Percentiles rank a stretch among this genome's conserved stretches.
These are phyloP conservation scores for Penaeus japonicus DNA, from an alignment of 1,140 invertebrate genomes.

Conservation along the genomic window DNA sequence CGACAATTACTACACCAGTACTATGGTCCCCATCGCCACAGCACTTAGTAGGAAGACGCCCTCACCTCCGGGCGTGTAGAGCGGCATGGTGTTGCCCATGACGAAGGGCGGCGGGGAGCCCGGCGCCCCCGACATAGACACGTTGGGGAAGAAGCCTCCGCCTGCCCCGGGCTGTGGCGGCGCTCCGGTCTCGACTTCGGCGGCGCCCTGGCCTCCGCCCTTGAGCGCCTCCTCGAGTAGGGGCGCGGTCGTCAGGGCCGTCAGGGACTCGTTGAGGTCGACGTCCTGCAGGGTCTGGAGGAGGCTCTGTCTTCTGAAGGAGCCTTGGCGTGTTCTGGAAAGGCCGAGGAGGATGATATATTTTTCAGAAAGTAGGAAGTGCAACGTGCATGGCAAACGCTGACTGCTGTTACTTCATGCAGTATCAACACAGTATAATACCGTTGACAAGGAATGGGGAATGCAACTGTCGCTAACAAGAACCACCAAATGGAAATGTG, in stretches of 20 bases:
- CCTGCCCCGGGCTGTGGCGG: constrained; percentile 14
- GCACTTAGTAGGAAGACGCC: neutral
- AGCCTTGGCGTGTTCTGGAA: constrained; percentile 51
- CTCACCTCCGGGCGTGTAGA: constrained; percentile 56
- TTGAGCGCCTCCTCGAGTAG: constrained; percentile 41
- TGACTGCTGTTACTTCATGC: neutral
- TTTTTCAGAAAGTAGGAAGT: neutral
- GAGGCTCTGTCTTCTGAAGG: constrained; percentile 48
- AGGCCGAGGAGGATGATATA: neutral
- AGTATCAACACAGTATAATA: too few relatives aligned
- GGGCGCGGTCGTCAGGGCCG: neutral
- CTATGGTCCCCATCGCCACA: too few relatives aligned
- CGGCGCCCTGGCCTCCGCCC: constrained; percentile 56
- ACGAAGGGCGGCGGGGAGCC: constrained; percentile 51
- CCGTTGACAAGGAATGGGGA: too few relatives aligned
- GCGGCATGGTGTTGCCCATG: constrained; percentile 46
- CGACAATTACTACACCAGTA: too few relatives aligned
- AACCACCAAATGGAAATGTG: too few relatives aligned
- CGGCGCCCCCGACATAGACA: constrained; percentile 36
- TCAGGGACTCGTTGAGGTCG: constrained; percentile 41
- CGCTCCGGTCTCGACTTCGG: constrained; percentile 51
- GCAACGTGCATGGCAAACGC: neutral
- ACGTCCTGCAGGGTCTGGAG: constrained; percentile 49
- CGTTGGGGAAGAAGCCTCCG: constrained; percentile 37
- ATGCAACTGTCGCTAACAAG: too few relatives aligned